Evolutionary conservation across 2,888 invertebrate species (phyloP).

Genomic region (Mechanitis mazaeus): DNA sequence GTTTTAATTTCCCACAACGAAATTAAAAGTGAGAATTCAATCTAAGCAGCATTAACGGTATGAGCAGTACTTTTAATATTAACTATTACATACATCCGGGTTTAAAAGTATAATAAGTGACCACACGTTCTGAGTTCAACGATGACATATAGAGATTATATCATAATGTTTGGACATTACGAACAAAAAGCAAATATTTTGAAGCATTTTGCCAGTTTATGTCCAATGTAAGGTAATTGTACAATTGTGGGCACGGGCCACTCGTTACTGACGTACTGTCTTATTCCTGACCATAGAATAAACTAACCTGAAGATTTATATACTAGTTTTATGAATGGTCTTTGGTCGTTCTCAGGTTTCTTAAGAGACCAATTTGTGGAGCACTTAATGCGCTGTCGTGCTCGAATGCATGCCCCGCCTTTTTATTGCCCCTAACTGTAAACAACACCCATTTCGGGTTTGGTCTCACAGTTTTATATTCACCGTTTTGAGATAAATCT

Average conservation of each 20-base stretch:
- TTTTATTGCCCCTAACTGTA: constrained; percentile 75
- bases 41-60: constrained; percentile 59
- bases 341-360: constrained; percentile 70
- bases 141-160: constrained; percentile 45
- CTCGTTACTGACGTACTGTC: constrained; percentile 68
- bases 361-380: constrained; percentile 71
- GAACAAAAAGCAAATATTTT: constrained; percentile 65
- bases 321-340: constrained; percentile 58
- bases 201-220: constrained; percentile 57
- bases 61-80: constrained; percentile 59
- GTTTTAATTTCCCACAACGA: constrained; percentile 51
- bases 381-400: constrained; percentile 67
- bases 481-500: constrained; percentile 17
- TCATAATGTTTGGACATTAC: constrained; percentile 58
- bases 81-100: constrained; percentile 58
- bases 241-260: constrained; percentile 73
- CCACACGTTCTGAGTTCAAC: constrained; percentile 20
- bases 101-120: constrained; percentile 37
- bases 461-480: constrained; percentile 25
- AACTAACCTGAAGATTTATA: constrained; percentile 68
- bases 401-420: constrained; percentile 68
- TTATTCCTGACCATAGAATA: constrained; percentile 72
- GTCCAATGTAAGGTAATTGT: constrained; percentile 72
- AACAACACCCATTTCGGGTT: constrained; percentile 67
- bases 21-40: constrained; percentile 70